A percentile compares a stretch with the other conserved stretches of the same genome.
Evolutionary conservation across 2,113 vertebrate genomes (phyloP).

Genomic region (Pterocles gutturalis): DNA sequence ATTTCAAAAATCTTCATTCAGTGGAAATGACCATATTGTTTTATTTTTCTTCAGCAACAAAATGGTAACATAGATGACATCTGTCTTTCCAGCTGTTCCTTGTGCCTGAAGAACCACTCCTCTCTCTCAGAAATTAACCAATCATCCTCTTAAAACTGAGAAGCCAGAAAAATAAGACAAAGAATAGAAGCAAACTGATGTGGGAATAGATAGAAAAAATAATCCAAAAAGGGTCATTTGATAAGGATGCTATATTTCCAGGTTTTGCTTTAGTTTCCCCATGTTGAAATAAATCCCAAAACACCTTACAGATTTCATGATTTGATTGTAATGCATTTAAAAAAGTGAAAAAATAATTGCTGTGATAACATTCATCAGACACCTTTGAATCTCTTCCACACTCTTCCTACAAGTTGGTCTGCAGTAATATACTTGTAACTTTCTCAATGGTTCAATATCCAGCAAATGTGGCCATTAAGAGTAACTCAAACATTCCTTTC

Average conservation of each 20-base stretch:
- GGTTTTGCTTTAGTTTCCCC: background rate
- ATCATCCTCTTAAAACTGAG: background rate
- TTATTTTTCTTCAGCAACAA: constrained; percentile 28
- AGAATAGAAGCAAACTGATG: background rate
- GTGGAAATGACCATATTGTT: constrained; percentile 15
- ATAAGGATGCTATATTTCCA: background rate
- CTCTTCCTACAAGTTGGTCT: background rate
- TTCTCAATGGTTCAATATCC: background rate
- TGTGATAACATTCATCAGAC: background rate
- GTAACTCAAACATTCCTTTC: background rate
- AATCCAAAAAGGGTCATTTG: background rate
- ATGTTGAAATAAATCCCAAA: background rate
- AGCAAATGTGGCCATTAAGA: background rate
- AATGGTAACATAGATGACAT: background rate
- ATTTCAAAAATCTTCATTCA: background rate
- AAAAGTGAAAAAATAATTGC: background rate
- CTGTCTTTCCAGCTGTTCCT: constrained; percentile 60
- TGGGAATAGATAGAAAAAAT: background rate
- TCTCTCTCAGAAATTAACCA: background rate
- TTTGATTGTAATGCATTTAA: background rate
- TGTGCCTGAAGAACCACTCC: background rate
- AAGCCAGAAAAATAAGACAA: background rate
- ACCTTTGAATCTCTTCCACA: background rate
- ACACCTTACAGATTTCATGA: background rate
- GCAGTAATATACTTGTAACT: background rate